These are phyloP conservation scores for Epicampocera succincta DNA, from an alignment of 2,888 invertebrate species.

Conservation along the genomic window DNA sequence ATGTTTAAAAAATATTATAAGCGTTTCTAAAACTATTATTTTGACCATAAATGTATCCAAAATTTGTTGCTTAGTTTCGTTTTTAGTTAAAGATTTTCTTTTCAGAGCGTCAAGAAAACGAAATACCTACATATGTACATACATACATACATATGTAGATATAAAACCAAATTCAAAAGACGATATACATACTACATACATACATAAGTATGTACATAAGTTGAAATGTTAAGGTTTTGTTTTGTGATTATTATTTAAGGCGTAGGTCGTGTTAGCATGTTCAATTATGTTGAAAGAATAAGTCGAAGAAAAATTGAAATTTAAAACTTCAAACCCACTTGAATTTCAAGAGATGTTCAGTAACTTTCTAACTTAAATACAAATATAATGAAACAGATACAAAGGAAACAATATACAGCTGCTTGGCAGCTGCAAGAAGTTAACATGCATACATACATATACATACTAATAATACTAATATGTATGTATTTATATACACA, in stretches of 20 bases:
- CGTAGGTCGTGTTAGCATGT: constrained; percentile 64
- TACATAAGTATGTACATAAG: constrained; percentile 19
- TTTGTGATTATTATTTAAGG: constrained; percentile 33
- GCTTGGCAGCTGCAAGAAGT: constrained; percentile 54
- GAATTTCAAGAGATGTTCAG: constrained; percentile 56
- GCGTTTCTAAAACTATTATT: no score
- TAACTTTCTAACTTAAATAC: constrained; percentile 36
- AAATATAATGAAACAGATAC: constrained; percentile 35
- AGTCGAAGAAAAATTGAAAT: constrained; percentile 19
- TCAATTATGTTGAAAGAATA: constrained; percentile 44
- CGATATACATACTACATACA: background rate
- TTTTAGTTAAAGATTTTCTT: constrained; percentile 2
- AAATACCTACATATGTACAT: background rate
- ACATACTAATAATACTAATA: background rate
- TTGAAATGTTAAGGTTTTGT: constrained; percentile 46
- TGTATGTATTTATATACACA: background rate
- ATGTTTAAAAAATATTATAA: no score
- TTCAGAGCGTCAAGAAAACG: background rate
- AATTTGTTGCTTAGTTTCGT: background rate
- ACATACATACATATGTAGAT: constrained; percentile 26
- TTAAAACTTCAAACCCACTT: constrained; percentile 58
- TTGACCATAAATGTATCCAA: no score
- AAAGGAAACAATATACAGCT: constrained; percentile 18
- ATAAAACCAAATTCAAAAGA: background rate
- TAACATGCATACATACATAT: background rate